Base-by-base conservation (phyloP, 2,888 invertebrate genomes). In the Quadriops clusia region DNA sequence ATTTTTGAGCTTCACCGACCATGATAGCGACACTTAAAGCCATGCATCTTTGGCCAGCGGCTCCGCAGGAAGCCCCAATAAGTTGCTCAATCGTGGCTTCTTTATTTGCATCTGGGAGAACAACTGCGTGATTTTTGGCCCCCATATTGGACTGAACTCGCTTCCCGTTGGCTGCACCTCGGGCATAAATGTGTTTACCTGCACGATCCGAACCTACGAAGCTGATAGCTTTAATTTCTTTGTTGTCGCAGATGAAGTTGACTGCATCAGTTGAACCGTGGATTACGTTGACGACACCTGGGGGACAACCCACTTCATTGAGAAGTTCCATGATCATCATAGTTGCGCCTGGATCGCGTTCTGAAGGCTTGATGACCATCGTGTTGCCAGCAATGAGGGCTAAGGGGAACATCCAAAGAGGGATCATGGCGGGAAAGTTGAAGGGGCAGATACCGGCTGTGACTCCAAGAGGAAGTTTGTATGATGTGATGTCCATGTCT, bases 351-450 rank as follows among this genome's bases (percentile, higher is more conserved):
- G 98, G 98, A 49, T 95, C 97, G 49, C 94, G 76, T 59, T 99
- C 98, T 0, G 95, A 97, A 0, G 98, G 98, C 65, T 86, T 98
- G 50, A 98, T 67, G 31, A 98, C 67, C 61, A 85, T 83, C 0
- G 97, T 89, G 62, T 98, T 98, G 25, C 98, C 98, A 30, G 93
- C 89, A 4, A 89, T 80, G 20, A 84, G 65, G 9, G 85, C 77
- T 26, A 84, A 66, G 0, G 86, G 85, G 71, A 83, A 83, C 74
- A 84, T 84, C 97, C 98, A 98, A 3, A 98, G 68, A 0, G 98
- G 98, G 45, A 98, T 94, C 98, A 98, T 98, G 16, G 97, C 97
- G 0, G 98, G 98, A 63, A 97, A 98, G 62, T 97, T 97, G 61
- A 97, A 97, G 0, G 95, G 95, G n/a, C 91, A 85, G 47, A 97